Evolutionary conservation across 2,797 vertebrate genomes (phyloP), one percentile per base, ranked within the genome.

Genomic region (Sebastes vulpes): DNA sequence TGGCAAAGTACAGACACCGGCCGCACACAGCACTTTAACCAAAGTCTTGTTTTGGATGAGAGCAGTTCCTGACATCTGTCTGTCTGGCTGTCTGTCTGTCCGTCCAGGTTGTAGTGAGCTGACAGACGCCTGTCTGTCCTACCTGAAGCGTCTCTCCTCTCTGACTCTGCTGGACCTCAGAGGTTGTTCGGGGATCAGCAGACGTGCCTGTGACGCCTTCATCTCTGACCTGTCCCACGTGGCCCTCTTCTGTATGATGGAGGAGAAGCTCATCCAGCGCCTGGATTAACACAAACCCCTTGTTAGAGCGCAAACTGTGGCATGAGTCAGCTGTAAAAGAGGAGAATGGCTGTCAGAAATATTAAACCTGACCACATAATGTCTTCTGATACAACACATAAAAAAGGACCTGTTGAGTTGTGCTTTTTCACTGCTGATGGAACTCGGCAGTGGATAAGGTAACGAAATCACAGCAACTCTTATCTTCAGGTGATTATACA

Each of bases 181-280:
- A 83, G 97, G 97, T 74, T 99, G 98, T 87, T 97, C 96, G 78
- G 94, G 96, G 72, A 91, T 99, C 90, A 98, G 97, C 61, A 95
- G 97, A 59, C 97, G 96, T 69, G 98, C 96, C 91, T 99, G 98
- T 2, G 97, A 99, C 84, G 94, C 96, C 94, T 99, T 99, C 95
- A 99, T 99, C 94, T 98, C 98, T 18, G 98, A 99, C 95, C 96
- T 99, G 87, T 98, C 97, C 73, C 97, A 98, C 90, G 94, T 97
- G 78, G 97, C 97, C 82, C 96, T 97, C 90, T 99, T 96, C 96
- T 99, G 98, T 92, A 96, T 99, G 95, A 98, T 97, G 72, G 98
- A 99, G 70, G 98, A 99, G 93, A 99, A 98, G 94, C 97, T 99
- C 85, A 98, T 99, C 90, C 98, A 99, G 96, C 97, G 97, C 84